Conservation (phyloP, 2,113 vertebrate species). For the Sinocyclocheilus rhinocerous region DNA sequence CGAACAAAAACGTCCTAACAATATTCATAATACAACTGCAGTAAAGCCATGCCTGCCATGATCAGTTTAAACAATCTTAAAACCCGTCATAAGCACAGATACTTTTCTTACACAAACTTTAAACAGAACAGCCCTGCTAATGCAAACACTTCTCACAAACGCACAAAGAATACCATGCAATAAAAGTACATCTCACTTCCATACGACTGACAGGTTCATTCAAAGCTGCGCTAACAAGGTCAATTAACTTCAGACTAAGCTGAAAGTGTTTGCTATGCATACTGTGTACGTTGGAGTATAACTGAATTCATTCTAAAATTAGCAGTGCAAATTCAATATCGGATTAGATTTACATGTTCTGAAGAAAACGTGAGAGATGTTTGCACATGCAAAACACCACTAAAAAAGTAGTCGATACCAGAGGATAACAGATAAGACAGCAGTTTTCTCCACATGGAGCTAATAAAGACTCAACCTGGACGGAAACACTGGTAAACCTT, state of each 20-base stretch:
- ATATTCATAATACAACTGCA: constrained; percentile 45
- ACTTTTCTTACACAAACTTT: constrained; percentile 43
- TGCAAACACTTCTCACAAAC: constrained; percentile 29
- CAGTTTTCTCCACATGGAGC: constrained; percentile 6
- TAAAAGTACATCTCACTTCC: constrained; percentile 10
- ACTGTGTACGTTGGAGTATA: neutral
- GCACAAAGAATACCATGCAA: neutral
- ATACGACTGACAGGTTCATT: neutral
- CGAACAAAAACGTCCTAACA: neutral
- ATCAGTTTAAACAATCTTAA: constrained; percentile 51
- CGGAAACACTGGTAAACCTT: neutral
- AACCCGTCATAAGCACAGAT: constrained; percentile 36
- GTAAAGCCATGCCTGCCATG: constrained; percentile 40
- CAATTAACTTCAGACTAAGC: neutral
- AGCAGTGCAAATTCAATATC: neutral
- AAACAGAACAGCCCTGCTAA: constrained; percentile 36
- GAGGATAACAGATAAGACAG: neutral
- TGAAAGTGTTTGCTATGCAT: neutral
- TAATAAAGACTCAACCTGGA: neutral
- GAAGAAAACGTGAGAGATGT: neutral
- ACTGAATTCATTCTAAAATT: neutral
- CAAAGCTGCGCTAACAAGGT: neutral
- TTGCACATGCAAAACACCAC: neutral
- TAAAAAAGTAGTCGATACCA: neutral
- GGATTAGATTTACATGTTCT: neutral